Evolutionary conservation across 2,797 vertebrate genomes (phyloP).

Genomic region (Neomorphus geoffroyi): DNA sequence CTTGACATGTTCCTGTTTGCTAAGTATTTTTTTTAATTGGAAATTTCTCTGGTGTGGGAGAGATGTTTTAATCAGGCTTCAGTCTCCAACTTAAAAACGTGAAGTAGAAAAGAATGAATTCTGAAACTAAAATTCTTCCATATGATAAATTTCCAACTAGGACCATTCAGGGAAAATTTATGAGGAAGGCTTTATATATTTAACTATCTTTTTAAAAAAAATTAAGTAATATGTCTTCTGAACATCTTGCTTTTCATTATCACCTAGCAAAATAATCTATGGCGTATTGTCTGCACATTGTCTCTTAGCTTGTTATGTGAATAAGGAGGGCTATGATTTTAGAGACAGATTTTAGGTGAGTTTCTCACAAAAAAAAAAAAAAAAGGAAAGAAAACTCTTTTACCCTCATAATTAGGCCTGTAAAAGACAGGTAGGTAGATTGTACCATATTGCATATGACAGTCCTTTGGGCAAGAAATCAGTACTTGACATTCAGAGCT

Average conservation of each 20-base stretch:
- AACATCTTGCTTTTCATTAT: conserved; percentile 43
- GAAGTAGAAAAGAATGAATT: background rate
- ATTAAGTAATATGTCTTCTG: conserved; percentile 47
- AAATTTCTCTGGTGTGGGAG: conserved; percentile 20
- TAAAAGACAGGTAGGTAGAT: conserved; percentile 9
- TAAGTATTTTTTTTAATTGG: conserved; percentile 27
- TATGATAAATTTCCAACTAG: background rate
- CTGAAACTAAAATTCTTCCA: conserved; percentile 16
- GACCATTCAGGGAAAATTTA: conserved; percentile 1
- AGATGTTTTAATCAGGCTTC: conserved; percentile 55
- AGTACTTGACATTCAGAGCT: background rate
- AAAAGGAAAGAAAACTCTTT: background rate
- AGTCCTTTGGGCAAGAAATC: conserved; percentile 15
- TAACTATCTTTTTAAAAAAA: background rate
- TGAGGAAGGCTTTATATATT: conserved; percentile 14
- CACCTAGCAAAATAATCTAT: conserved; percentile 34
- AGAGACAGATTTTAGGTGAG: background rate
- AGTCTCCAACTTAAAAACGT: conserved; percentile 5
- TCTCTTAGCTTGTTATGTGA: background rate
- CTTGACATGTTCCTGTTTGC: conserved; percentile 38
- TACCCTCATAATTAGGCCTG: conserved; percentile 1
- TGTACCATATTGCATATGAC: background rate
- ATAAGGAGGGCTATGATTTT: background rate
- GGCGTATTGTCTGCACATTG: background rate
- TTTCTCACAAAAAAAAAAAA: background rate